Evolutionary conservation across 2,888 invertebrate genomes (phyloP).

Genomic region (Beris chalybata): DNA sequence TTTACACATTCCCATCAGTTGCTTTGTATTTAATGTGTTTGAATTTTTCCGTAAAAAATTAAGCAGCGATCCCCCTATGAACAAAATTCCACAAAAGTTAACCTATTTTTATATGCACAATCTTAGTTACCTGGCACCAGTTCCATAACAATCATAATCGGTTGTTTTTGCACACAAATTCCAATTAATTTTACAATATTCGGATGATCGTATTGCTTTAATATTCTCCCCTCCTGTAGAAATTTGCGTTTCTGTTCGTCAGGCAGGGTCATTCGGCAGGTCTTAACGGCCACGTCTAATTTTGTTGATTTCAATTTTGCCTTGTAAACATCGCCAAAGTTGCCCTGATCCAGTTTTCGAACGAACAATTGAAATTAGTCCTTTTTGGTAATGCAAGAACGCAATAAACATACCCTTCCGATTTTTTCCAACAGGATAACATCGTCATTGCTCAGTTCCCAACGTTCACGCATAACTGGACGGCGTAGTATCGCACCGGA

Average conservation of each 20-base stretch:
- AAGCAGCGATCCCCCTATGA: slow-evolving; percentile 82
- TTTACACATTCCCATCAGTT: slow-evolving; percentile 85
- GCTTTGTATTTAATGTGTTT: slow-evolving; percentile 64
- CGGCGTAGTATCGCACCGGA: slow-evolving; percentile 86
- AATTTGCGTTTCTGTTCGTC: slow-evolving; percentile 94
- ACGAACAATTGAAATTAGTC: background rate
- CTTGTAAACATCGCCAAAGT: slow-evolving; percentile 96
- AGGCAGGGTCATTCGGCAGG: slow-evolving; percentile 89
- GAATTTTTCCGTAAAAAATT: slow-evolving; percentile 84
- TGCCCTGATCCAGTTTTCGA: slow-evolving; percentile 67
- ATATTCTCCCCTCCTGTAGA: slow-evolving; percentile 90
- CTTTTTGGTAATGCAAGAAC: background rate
- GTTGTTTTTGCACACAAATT: slow-evolving; percentile 96
- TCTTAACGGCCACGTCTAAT: slow-evolving; percentile 93
- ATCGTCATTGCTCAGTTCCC: slow-evolving; percentile 96
- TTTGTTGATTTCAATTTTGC: slow-evolving; percentile 81
- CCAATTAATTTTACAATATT: slow-evolving; percentile 96
- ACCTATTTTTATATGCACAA: background rate
- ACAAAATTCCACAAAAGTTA: slow-evolving; percentile 2
- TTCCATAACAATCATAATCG: slow-evolving; percentile 99
- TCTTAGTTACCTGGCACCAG: slow-evolving; percentile 69
- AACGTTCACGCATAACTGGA: slow-evolving; percentile 85
- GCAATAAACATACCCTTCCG: slow-evolving; percentile 71
- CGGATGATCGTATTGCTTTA: slow-evolving; percentile 95
- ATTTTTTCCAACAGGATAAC: slow-evolving; percentile 90